These are phyloP conservation scores for Papilio glaucus DNA, from an alignment of 1,140 invertebrate genomes.

Conservation along the genomic window DNA sequence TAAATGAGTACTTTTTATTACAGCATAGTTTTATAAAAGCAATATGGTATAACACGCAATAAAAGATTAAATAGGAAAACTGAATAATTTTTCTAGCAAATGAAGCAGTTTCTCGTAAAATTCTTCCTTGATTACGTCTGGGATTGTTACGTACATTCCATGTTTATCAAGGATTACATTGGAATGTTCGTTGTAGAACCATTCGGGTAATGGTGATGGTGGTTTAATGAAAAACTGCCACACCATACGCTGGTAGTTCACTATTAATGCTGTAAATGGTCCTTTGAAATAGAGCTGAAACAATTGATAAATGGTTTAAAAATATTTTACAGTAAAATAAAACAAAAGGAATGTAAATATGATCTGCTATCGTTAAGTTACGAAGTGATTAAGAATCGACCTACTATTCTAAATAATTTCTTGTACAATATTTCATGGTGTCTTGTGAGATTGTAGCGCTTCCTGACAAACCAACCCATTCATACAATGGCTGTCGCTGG, in stretches of 20 bases:
- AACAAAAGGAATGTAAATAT: too few relatives aligned
- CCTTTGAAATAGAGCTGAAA: conserved; percentile 61
- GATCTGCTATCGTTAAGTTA: too few relatives aligned
- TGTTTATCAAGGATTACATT: conserved; percentile 25
- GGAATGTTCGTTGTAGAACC: conserved; percentile 54
- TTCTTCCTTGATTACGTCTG: conserved; percentile 43
- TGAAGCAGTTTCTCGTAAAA: conserved; percentile 48
- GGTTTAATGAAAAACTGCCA: conserved; percentile 53
- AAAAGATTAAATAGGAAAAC: conserved; percentile 43
- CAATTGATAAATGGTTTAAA: neutral
- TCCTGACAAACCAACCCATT: too few relatives aligned
- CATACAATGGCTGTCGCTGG: too few relatives aligned
- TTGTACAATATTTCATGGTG: too few relatives aligned
- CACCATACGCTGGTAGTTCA: conserved; percentile 42
- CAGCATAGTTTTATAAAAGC: neutral
- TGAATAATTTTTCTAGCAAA: conserved; percentile 45
- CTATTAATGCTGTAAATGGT: conserved; percentile 45
- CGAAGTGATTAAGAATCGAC: too few relatives aligned
- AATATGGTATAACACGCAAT: conserved; percentile 17
- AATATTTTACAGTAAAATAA: conserved; percentile 6
- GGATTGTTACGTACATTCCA: conserved; percentile 46
- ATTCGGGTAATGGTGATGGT: conserved; percentile 49
- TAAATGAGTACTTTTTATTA: neutral
- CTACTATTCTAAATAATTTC: too few relatives aligned
- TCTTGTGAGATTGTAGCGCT: too few relatives aligned